A percentile compares a stretch with the other conserved stretches of the same genome.
Conservation (phyloP, 2,888 invertebrate species). For the Sclerodermus sp. region DNA sequence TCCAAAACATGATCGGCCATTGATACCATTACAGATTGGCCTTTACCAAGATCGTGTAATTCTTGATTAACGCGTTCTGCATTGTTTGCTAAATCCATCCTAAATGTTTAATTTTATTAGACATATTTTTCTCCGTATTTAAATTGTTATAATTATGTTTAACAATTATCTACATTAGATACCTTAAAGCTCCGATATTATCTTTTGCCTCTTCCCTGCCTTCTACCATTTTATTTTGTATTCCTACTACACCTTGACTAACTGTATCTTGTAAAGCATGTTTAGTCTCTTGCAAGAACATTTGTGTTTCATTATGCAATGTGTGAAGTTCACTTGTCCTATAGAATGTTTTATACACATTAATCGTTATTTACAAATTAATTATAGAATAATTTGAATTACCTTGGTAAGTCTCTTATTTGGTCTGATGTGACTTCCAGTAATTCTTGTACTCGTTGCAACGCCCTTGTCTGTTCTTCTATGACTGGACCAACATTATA, state of each 20-base stretch:
- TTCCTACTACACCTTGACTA: constrained; percentile 56
- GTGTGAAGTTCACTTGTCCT: constrained; percentile 60
- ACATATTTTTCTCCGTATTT: background rate
- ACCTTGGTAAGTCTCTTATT: constrained; percentile 44
- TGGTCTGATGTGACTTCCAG: constrained; percentile 38
- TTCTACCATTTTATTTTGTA: constrained; percentile 62
- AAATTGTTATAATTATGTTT: background rate
- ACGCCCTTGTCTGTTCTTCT: constrained; percentile 35
- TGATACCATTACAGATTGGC: constrained; percentile 77
- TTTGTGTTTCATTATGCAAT: constrained; percentile 66
- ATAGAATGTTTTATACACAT: constrained; percentile 7
- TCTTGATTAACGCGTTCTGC: constrained; percentile 45
- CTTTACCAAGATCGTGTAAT: constrained; percentile 66
- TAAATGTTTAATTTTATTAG: constrained; percentile 17
- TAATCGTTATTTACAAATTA: constrained; percentile 33
- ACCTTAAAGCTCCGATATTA: constrained; percentile 64
- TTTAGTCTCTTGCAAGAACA: constrained; percentile 62
- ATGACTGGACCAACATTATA: constrained; percentile 13
- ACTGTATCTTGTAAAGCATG: constrained; percentile 55
- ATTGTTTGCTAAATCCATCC: constrained; percentile 43
- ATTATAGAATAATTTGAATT: constrained; percentile 10
- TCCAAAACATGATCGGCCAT: constrained; percentile 84
- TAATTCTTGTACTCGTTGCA: constrained; percentile 40
- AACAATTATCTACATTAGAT: constrained; percentile 31
- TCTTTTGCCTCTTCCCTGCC: constrained; percentile 63